Evolutionary conservation across 2,888 invertebrate genomes (phyloP), one percentile per base, ranked within the genome.

Genomic region (Spisula solida): DNA sequence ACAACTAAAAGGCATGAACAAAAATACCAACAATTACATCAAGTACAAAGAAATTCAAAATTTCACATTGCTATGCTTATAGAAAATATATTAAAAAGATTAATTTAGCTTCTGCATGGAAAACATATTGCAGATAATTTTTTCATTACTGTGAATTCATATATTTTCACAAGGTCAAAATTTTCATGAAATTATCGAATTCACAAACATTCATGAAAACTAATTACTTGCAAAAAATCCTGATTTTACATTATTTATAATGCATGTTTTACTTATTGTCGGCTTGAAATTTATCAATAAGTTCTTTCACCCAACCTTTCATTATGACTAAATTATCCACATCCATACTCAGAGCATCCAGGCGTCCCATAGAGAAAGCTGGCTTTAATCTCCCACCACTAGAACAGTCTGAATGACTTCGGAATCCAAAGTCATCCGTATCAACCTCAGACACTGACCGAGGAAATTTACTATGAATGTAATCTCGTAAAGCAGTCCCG

Each of bases 251-350:
- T 60, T 25, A 60, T 60, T 60, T 60, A 10, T 25, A 75, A 75
- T 25, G 16, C 70, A 70, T 20, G 25, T 0, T 47, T 82, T 16
- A 82, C 41, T 82, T 82, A 8, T 41, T 41, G 18, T 20, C 55
- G 31, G 91, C 66, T 89, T 95, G 95, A 90, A 95, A 95, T 87
- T 94, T 95, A 84, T 91, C 93, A 87, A 95, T 94, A n/a, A 95
- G 93, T 75, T 94, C 93, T 88, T 91, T 92, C 8, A 95, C 95
- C 95, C 95, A 95, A 1, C 95, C 95, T 87, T 94, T 95, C 95
- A 95, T 95, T 16, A 95, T 93, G 12, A 95, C 94, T 18, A 95
- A 88, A 81, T 94, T 95, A 20, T 95, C 94, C 6, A 93, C 91
- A 48, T 95, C 95, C 48, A 86, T 90, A 85, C 93, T 93, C 16